A percentile compares a stretch with the other conserved stretches of the same genome.
Conservation (phyloP, 2,888 invertebrate species). For the Belgica antarctica region DNA sequence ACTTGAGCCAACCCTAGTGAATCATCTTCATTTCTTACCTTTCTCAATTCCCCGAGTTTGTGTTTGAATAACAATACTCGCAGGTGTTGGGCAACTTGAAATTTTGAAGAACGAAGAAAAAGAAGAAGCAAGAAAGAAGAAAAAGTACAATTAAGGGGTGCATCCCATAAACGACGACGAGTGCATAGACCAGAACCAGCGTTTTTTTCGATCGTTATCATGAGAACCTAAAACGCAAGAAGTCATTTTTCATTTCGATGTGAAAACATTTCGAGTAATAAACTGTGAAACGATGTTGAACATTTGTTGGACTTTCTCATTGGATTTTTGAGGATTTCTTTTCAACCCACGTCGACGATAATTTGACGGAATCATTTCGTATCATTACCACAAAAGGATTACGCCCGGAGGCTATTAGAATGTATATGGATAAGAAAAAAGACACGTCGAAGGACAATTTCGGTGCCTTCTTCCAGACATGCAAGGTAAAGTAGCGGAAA, state of each 20-base stretch:
- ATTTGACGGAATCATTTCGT: too few species aligned
- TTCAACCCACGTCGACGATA: too few species aligned
- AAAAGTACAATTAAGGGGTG: conserved; percentile 12
- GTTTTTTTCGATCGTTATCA: conserved; percentile 3
- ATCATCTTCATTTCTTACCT: conserved; percentile 19
- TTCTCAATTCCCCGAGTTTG: conserved; percentile 3
- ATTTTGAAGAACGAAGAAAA: not conserved
- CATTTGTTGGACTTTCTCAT: conserved; percentile 15
- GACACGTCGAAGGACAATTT: conserved; percentile 48
- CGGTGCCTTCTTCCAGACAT: conserved; percentile 56
- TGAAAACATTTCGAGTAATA: not conserved
- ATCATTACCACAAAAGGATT: conserved; percentile 13
- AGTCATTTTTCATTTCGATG: conserved; percentile 1
- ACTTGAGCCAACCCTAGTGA: conserved; percentile 1
- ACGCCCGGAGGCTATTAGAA: conserved; percentile 38
- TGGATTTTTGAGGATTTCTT: not conserved
- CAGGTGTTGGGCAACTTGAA: conserved; percentile 28
- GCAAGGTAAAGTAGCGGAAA: conserved; percentile 53
- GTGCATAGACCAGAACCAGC: conserved; percentile 20
- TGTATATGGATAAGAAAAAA: conserved; percentile 44
- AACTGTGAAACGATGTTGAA: conserved; percentile 31
- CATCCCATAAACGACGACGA: conserved; percentile 29
- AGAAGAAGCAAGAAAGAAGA: conserved; percentile 8
- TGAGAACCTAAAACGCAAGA: not conserved
- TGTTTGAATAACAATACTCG: conserved; percentile 11